Evolutionary conservation across 92 coral and sea anemone species (phyloP), one percentile per base, ranked within the genome.

Genomic region (Epizoanthus stellaris): DNA sequence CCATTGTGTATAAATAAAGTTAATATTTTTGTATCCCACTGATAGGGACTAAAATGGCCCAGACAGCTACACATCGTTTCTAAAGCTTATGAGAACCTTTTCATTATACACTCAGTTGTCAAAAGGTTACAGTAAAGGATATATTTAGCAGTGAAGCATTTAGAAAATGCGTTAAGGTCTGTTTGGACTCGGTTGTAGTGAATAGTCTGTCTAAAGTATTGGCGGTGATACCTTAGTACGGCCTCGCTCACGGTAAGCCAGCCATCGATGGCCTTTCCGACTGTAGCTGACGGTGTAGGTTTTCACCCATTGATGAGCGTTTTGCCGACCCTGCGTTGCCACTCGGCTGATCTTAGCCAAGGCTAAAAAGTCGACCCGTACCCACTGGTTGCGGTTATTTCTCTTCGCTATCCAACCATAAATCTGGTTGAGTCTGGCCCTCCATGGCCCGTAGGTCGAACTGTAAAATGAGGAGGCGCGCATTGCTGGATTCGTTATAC

Each of bases 241-340:
- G 12, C 93, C 73, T 11, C 87, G 66, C 76, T 91, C 97, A 70
- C 87, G 85, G 82, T 93, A 93, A 5, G 77, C 77, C 14, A 20
- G 39, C 75, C 82, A 93, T 36, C 82, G 88, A 11, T 88, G 84
- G 47, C 94, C 92, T 17, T 91, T 91, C 66, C 65, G 80, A 34
- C 97, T 93, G 75, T 76, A 89, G 0, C 88, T 53, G 71, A 93
- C 45, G 12, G 82, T 81, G 82, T 91, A 93, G 30, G 87, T 86
- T 16, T 85, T 93, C 5, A 93, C 97, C 97, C 97, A 93, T 60
- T 91, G 92, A 53, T 82, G 85, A 19, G 91, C 62, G 88, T 93
- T 91, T 70, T 85, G 82, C 49, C 97, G 87, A 58, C 97, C 97
- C 54, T 93, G 97, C 16, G 97, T 84, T 2, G 97, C 95, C 6